These are phyloP conservation scores for Odobenus rosmarus DNA, from an alignment of 2,113 vertebrate genomes.

Conservation along the genomic window DNA sequence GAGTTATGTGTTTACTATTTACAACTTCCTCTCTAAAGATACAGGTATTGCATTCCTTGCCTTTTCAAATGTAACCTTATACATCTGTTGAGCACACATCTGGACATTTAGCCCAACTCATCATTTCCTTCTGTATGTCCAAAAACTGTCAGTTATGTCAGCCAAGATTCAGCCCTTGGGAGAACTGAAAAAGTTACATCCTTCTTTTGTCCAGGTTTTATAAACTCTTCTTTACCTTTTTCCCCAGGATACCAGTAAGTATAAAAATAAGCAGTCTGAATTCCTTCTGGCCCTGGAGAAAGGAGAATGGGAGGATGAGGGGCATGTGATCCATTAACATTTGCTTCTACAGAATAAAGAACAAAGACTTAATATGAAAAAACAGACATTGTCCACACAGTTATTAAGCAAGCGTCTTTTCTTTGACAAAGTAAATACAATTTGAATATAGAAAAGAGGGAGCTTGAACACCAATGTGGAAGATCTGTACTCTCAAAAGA, in stretches of 20 bases:
- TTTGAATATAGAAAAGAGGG: conserved; percentile 10
- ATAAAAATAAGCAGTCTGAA: conserved; percentile 86
- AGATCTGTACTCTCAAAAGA: neutral
- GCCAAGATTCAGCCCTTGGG: conserved; percentile 84
- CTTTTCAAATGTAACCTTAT: conserved; percentile 86
- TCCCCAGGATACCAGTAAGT: conserved; percentile 83
- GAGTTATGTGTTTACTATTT: conserved; percentile 84
- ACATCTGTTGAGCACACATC: conserved; percentile 91
- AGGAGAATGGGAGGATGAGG: neutral
- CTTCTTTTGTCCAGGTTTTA: conserved; percentile 86
- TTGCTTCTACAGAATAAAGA: neutral
- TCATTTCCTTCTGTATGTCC: conserved; percentile 90
- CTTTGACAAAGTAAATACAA: conserved; percentile 18
- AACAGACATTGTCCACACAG: neutral
- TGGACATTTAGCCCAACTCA: conserved; percentile 91
- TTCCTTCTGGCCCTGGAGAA: conserved; percentile 70
- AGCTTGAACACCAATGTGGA: neutral
- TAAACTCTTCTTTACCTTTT: conserved; percentile 86
- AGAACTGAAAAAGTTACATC: conserved; percentile 85
- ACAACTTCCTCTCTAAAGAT: conserved; percentile 84
- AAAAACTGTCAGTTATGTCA: conserved; percentile 90
- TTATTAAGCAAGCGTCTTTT: neutral
- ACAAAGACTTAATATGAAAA: neutral
- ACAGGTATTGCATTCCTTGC: conserved; percentile 83
- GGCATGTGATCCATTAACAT: neutral